Conservation (phyloP, 2,888 invertebrate genomes). For the Dynastes grantii region DNA sequence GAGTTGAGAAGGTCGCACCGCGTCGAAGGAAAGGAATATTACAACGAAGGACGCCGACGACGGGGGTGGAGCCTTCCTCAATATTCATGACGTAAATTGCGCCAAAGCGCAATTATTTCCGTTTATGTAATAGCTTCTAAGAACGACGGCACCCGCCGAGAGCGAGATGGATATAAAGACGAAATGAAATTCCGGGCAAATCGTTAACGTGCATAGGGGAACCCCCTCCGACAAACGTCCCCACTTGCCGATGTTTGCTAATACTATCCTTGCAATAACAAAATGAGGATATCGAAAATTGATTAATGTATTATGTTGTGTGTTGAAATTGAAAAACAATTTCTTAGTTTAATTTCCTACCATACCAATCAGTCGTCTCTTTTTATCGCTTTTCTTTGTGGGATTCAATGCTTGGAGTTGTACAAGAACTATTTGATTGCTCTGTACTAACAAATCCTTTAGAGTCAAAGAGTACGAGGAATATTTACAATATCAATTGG, state of each 20-base stretch:
- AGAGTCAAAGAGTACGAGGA: too few relatives aligned
- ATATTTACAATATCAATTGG: too few relatives aligned
- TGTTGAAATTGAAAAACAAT: conserved; percentile 26
- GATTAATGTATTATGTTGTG: conserved; percentile 35
- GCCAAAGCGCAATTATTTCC: conserved; percentile 48
- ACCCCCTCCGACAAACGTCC: background rate
- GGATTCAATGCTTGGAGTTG: too few relatives aligned
- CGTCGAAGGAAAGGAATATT: conserved; percentile 42
- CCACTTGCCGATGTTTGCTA: conserved; percentile 7
- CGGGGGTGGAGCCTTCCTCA: conserved; percentile 41
- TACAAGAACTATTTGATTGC: too few relatives aligned
- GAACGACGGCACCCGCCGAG: conserved; percentile 38
- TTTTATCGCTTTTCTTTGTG: conserved; percentile 1
- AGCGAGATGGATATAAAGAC: conserved; percentile 47
- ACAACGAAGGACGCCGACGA: conserved; percentile 21
- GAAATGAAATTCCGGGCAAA: conserved; percentile 46
- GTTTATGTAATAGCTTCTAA: conserved; percentile 47
- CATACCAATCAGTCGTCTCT: background rate
- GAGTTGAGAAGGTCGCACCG: conserved; percentile 34
- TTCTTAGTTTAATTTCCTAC: background rate
- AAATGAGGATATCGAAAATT: conserved; percentile 40
- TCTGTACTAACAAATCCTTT: too few relatives aligned
- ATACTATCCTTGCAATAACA: conserved; percentile 25
- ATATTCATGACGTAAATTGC: conserved; percentile 48
- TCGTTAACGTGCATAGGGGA: conserved; percentile 35